Evolutionary conservation across 2,113 vertebrate species (phyloP).

Genomic region (Ochotona curzoniae): DNA sequence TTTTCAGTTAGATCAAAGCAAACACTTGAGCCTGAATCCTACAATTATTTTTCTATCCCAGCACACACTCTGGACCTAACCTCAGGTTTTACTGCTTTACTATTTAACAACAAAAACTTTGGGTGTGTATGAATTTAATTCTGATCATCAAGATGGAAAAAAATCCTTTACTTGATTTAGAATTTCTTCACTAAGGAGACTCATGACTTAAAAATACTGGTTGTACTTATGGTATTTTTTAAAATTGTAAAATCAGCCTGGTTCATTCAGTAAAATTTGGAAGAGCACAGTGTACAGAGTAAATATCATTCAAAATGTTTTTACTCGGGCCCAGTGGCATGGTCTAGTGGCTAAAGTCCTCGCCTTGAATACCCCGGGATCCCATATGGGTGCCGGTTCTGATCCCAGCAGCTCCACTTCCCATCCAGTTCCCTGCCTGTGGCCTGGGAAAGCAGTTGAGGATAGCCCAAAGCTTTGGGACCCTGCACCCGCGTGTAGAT

Average conservation of each 20-base stretch:
- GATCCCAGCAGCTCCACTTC: too few relatives aligned
- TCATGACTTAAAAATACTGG: not conserved
- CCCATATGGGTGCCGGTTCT: too few relatives aligned
- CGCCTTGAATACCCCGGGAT: too few relatives aligned
- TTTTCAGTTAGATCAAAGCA: not conserved
- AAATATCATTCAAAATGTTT: not conserved
- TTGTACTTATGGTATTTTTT: not conserved
- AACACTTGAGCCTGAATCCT: not conserved
- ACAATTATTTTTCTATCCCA: constrained; percentile 1
- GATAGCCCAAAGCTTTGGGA: too few relatives aligned
- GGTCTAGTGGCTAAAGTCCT: too few relatives aligned
- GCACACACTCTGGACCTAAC: not conserved
- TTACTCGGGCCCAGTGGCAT: too few relatives aligned
- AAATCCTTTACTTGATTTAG: not conserved
- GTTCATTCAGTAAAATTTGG: not conserved
- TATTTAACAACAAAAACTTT: not conserved
- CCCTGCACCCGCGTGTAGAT: too few relatives aligned
- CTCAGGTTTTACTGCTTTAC: not conserved
- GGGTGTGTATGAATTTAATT: not conserved
- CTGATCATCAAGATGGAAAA: not conserved
- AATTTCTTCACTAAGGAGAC: not conserved
- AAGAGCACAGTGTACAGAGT: not conserved
- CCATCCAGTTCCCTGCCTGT: too few relatives aligned
- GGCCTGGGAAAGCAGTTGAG: too few relatives aligned
- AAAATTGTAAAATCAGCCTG: not conserved